Evolutionary conservation across 2,797 vertebrate genomes (phyloP).

Genomic region (Eulemur rubriventer): DNA sequence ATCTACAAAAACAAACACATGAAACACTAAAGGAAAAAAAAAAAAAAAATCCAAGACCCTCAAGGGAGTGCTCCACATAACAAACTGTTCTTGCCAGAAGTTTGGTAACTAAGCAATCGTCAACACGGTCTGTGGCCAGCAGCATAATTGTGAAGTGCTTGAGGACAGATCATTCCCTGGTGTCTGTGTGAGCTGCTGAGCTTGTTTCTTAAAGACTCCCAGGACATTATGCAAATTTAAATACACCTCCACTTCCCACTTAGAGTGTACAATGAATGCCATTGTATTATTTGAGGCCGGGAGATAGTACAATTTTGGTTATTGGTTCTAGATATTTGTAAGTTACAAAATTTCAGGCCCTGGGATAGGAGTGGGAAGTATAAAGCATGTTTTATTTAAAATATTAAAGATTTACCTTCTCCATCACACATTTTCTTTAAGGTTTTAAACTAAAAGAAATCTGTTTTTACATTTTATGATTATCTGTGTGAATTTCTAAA

Average conservation of each 20-base stretch:
- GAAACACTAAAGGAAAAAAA: background rate
- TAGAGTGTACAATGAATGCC: background rate
- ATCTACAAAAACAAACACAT: conserved; percentile 8
- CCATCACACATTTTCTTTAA: background rate
- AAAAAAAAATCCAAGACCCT: conserved; percentile 42
- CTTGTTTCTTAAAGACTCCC: conserved; percentile 8
- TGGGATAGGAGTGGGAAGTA: background rate
- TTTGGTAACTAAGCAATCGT: conserved; percentile 79
- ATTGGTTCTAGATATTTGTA: background rate
- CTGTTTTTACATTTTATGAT: background rate
- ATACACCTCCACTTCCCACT: background rate
- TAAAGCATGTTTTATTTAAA: background rate
- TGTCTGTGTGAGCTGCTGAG: background rate
- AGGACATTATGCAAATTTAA: conserved; percentile 32
- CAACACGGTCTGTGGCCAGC: conserved; percentile 60
- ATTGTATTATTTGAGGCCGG: background rate
- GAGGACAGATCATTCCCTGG: conserved; percentile 58
- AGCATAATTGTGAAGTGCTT: conserved; percentile 56
- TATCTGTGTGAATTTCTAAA: background rate
- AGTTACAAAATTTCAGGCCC: background rate
- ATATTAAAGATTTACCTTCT: background rate
- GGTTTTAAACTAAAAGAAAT: background rate
- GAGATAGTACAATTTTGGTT: background rate
- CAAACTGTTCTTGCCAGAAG: conserved; percentile 66
- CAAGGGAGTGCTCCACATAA: conserved; percentile 68